Evolutionary conservation across 2,797 vertebrate species (phyloP), one percentile per base, ranked within the genome.

Genomic region (Arrhamphus sclerolepis): DNA sequence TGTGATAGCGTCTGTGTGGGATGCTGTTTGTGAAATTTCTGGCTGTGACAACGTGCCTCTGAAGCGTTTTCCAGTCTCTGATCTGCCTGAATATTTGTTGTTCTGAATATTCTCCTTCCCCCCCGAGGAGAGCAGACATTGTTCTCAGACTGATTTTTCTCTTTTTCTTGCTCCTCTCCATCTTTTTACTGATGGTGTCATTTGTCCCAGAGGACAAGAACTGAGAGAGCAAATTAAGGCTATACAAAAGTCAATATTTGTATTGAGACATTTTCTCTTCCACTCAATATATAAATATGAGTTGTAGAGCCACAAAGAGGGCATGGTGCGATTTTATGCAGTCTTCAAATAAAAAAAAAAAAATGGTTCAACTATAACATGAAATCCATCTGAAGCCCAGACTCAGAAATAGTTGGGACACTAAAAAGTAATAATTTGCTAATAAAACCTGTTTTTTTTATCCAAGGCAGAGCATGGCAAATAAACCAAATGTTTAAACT

Each of bases 41-140:
- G 48, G 60, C 67, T 73, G 62, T 34, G 64, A 76, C 55, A 67
- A 60, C 38, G 41, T 72, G 67, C 54, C 20, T 80, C 53, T 59
- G 70, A 0, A 7, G 43, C 56, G 69, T 69, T 79, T 84, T 71
- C 61, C 50, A 47, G 63, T 66, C 62, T 66, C 46, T 46, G 70
- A 81, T 86, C 75, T 39, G 29, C 52, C 40, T 46, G 49, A 66
- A 72, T 74, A 70, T 78, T 78, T 73, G 75, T 43, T 57, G 53
- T 62, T 26, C 62, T 55, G 60, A 79, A 61, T 43, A 54, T 68
- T 67, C 56, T 52, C 55, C 31, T 51, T n/a, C 34, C 51, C 70
- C 56, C 70, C 49, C 0, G 6, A 70, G 75, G 81, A 70, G 26
- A 75, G 48, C 44, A 48, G 68, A 3, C 28, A 4, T 28, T 22